Evolutionary conservation across 2,888 invertebrate genomes (phyloP), one percentile per base, ranked within the genome.

Genomic region (Nineta flava): DNA sequence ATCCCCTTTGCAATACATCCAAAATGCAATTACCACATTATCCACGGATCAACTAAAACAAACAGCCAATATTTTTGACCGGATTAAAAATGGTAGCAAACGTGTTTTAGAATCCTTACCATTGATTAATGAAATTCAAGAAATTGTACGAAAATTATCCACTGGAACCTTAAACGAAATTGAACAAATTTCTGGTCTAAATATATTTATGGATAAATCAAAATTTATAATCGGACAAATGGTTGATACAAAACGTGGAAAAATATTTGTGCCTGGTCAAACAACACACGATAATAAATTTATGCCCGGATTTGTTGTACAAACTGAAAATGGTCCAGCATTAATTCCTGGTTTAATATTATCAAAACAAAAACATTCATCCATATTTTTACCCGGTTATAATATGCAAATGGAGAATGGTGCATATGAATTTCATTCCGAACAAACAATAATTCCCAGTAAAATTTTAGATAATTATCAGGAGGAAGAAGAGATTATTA

Each of bases 281-380:
- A 81, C 83, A 1, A 78, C 81, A 45, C 69, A 71, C 52, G 84
- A 84, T 0, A 70, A 73, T 10, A 67, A 76, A 47, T 87, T 86
- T 63, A 76, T 83, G 35, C 83, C 86, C 16, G 86, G 86, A 2
- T 72, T 85, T 52, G 82, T 79, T 41, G 74, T 86, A 12, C 74
- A 75, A 56, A 77, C 82, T 2, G 78, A 81, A 17, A 70, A 74
- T 44, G 81, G 82, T 21, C 79, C 81, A 1, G 72, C 77, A 21
- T 67, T 86, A 15, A 74, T 86, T 54, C 81, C 83, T n/a, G 87
- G 86, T 2, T 78, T 83, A 57, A 76, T 83, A 54, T 69, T 84
- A 48, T 72, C 71, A 19, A 72, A 75, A 53, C 73, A 76, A 57
- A 69, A 66, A 54, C 72, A 72, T 49, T 72, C 74, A 46, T 74